A percentile compares a stretch with the other conserved stretches of the same genome.
Conservation (phyloP, 2,113 vertebrate species). For the Agapornis roseicollis region DNA sequence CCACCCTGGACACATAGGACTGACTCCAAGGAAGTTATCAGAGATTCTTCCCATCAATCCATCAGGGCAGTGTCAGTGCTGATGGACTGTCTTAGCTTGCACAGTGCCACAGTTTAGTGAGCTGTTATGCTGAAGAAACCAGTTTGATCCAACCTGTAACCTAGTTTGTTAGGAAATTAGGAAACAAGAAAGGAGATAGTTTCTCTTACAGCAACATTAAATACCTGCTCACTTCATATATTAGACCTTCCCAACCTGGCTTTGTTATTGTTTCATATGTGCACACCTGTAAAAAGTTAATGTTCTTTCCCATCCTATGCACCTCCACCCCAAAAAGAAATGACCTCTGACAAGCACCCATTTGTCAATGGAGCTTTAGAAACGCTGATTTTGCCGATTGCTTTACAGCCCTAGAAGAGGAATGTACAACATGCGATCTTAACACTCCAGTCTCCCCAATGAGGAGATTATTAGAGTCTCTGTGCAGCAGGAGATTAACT, state of each 20-base stretch:
- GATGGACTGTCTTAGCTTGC: background rate
- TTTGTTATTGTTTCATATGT: background rate
- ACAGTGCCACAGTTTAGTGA: background rate
- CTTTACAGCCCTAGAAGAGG: background rate
- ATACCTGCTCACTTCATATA: background rate
- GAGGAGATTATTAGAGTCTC: slow-evolving; percentile 71
- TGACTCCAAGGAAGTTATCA: background rate
- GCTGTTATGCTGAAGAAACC: background rate
- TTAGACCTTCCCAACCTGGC: background rate
- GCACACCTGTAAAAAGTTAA: background rate
- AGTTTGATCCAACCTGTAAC: background rate
- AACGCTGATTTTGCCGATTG: background rate
- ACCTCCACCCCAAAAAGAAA: background rate
- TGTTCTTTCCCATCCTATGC: slow-evolving; percentile 13
- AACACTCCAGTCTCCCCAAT: slow-evolving; percentile 62
- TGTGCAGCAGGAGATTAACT: slow-evolving; percentile 72
- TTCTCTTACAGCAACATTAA: background rate
- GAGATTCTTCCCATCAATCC: background rate
- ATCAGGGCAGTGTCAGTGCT: background rate
- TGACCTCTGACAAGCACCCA: background rate
- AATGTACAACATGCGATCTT: background rate
- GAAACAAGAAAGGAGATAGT: background rate
- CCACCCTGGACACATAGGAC: background rate
- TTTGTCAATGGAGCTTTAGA: background rate
- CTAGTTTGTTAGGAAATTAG: background rate